Evolutionary conservation across 2,797 vertebrate genomes (phyloP), one percentile per base, ranked within the genome.

Genomic region (Lindbergichthys nudifrons): DNA sequence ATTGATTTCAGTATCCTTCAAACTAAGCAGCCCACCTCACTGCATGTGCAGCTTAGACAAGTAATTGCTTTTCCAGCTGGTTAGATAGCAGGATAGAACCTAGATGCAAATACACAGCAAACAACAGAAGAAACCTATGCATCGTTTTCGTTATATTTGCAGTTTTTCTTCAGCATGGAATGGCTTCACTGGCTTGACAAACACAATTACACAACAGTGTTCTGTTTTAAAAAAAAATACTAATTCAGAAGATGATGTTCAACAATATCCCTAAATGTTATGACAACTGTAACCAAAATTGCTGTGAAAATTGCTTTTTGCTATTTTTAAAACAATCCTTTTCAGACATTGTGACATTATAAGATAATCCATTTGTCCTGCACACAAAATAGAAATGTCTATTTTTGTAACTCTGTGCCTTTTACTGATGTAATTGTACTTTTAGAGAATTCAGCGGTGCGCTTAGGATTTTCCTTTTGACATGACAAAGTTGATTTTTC

Each of bases 1-100:
- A 92, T 93, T 92, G 86, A 93, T 94, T 91, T 86, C 52, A 78
- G 71, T 78, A 73, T 81, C 76, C 85, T 75, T 87, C 65, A 73
- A 81, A 87, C 80, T 79, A 83, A 81, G 78, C 76, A 77, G 76
- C 65, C 76, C 12, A 46, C 66, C 77, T 84, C 75, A 39, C 67
- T 79, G 80, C 85, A 81, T 79, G 83, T 79, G 42, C 42, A 26
- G 67, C 68, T 76, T 77, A 75, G 58, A 67, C 73, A 75, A 71
- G 82, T 89, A 91, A 93, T 91, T 92, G 86, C 81, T 88, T 90
- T 87, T 84, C 63, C 80, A 87, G 82, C 81, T 81, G 88, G 77
- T 82, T 67, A 82, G 78, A 85, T 73, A 64, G 67, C 43, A 63
- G 1, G 39, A 80, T 65, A 73, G 39, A 50, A 26, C 10, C 69